These are phyloP conservation scores for Sarcophaga bullata DNA, from an alignment of 1,140 invertebrate species.

Conservation along the genomic window DNA sequence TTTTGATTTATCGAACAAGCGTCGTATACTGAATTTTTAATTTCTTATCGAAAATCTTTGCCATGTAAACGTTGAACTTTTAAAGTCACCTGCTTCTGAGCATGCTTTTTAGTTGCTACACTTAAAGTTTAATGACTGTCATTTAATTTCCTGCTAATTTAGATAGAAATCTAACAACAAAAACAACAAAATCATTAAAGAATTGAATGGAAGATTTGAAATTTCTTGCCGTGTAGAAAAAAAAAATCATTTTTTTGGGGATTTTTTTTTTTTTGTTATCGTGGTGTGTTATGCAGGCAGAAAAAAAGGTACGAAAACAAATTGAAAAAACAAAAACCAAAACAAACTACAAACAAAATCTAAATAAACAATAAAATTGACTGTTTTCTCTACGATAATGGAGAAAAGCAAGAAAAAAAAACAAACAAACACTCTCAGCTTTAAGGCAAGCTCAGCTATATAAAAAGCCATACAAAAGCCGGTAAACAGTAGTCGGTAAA, in stretches of 20 bases:
- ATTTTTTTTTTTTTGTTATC: background rate
- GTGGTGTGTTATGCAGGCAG: background rate
- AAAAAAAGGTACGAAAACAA: background rate
- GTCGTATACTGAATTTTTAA: no score
- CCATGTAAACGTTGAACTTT: no score
- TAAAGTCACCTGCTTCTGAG: no score
- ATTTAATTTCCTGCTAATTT: background rate
- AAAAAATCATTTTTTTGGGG: background rate
- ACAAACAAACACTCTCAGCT: background rate
- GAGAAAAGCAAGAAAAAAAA: background rate
- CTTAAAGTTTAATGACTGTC: no score
- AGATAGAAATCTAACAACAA: background rate
- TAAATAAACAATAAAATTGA: constrained; percentile 15
- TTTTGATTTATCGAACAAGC: no score
- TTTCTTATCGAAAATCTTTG: no score
- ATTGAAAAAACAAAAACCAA: constrained; percentile 11
- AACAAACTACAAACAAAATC: constrained; percentile 9
- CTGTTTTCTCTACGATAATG: constrained; percentile 27
- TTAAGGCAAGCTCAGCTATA: background rate
- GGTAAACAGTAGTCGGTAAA: constrained; percentile 28
- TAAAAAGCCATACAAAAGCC: constrained; percentile 12
- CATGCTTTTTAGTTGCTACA: no score
- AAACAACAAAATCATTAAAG: background rate
- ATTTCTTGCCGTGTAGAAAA: background rate
- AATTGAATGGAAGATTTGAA: background rate